phyloP scores from a whole-genome alignment of 1,140 invertebrate genomes.

The Popillia japonica region DNA sequence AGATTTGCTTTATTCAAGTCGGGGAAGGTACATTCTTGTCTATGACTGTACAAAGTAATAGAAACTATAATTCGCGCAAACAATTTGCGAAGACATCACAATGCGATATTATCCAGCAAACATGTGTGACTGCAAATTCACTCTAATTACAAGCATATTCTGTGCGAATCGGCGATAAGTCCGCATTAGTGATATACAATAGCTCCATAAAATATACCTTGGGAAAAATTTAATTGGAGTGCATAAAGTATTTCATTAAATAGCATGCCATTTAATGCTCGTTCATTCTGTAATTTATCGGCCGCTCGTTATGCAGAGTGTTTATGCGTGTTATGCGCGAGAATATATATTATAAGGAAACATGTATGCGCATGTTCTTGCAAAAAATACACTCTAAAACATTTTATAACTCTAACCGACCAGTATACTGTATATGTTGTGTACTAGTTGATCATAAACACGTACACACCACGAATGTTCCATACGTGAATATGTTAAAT shows the following conservation, averaged over 20 bases:
- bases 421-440: background rate
- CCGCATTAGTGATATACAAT: conserved; percentile 34
- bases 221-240: conserved; percentile 28
- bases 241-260: conserved; percentile 35
- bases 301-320: background rate
- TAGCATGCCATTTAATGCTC: conserved; percentile 13
- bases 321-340: conserved; percentile 9
- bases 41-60: background rate
- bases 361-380: background rate
- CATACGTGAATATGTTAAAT: conserved; percentile 21
- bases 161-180: conserved; percentile 6
- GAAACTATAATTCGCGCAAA: background rate
- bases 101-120: background rate
- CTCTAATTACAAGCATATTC: conserved; percentile 18
- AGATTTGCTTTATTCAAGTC: too few relatives aligned
- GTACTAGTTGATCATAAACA: conserved; percentile 25
- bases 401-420: conserved; percentile 5
- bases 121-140: background rate
- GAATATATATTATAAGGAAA: conserved; percentile 3
- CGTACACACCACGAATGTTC: background rate
- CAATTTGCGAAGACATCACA: conserved; percentile 2
- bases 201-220: conserved; percentile 19
- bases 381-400: conserved; percentile 19
- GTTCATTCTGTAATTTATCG: conserved; percentile 10
- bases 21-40: too few relatives aligned